Base-by-base conservation (phyloP, 92 coral and sea anemone genomes). In the Paramuricea clavata region DNA sequence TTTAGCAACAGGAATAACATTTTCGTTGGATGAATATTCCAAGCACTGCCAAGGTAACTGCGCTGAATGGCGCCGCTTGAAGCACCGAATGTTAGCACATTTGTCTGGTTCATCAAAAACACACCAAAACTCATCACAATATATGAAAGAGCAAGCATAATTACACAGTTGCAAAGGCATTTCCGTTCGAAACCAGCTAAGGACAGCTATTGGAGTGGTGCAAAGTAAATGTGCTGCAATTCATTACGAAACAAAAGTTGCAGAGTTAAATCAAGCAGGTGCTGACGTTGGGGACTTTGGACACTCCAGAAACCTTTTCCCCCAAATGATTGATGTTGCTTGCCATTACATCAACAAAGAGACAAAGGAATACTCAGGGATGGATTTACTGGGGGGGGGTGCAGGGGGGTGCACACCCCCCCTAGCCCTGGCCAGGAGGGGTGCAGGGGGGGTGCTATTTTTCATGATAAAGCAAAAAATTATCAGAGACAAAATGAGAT, bases 211-310 rank as follows among this genome's bases (percentile, higher is more conserved):
- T 11, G 74, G 35, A 68, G 39, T 23, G 6, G 74, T 68, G 16
- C 33, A 68, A 68, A 28, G 41, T 2, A 68, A 68, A 9, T 68
- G 22, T 68, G 77, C 77, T 2, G 77, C 77, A 4, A 71, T 71
- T 36, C 77, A 71, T 27, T 71, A 71, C 52, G 49, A 71, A 36
- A 71, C 77, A 2, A 71, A 43, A 33, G 16, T 71, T 13, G 54
- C 77, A 36, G 77, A 71, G 30, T 13, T 57, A 3, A 3, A 57
- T 17, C 65, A 71, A 10, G 50, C 77, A 15, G 77, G 77, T 34
- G 77, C 77, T 15, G 77, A 71, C 23, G 50, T 71, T 2, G 77
- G 77, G 36, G 77, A 71, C 54, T 71, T 71, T 36, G 77, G 77
- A 22, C 77, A 71, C 50, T 71, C 77, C 52, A 71, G 77, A 41